Conservation (phyloP, 2,797 vertebrate genomes). For the Echeneis naucrates region DNA sequence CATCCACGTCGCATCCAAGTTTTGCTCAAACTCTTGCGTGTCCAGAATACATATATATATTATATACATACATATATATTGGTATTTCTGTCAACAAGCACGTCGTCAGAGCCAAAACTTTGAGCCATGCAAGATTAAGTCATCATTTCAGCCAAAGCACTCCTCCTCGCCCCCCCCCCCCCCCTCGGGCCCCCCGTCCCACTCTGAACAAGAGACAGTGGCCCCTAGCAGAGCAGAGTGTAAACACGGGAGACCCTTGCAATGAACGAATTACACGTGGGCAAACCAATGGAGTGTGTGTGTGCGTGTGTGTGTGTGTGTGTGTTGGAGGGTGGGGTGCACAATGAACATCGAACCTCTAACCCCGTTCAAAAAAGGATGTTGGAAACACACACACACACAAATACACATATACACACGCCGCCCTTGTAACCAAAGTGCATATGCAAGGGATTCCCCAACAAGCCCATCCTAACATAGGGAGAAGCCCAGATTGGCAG, state of each 20-base stretch:
- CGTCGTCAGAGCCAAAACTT: slow-evolving; percentile 60
- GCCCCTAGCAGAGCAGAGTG: slow-evolving; percentile 59
- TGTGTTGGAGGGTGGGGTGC: slow-evolving; percentile 46
- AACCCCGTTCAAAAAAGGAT: slow-evolving; percentile 2
- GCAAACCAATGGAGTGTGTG: slow-evolving; percentile 72
- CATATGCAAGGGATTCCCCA: slow-evolving; percentile 64
- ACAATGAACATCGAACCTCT: slow-evolving; percentile 37
- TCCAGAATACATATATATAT: slow-evolving; percentile 3
- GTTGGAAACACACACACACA: slow-evolving; percentile 16
- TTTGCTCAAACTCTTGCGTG: slow-evolving; percentile 55
- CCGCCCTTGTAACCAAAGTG: slow-evolving; percentile 51
- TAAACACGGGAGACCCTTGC: slow-evolving; percentile 77
- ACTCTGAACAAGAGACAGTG: slow-evolving; percentile 52
- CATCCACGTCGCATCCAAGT: slow-evolving; percentile 64
- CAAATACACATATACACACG: slow-evolving; percentile 13
- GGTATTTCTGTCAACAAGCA: slow-evolving; percentile 57
- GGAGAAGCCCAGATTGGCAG: slow-evolving; percentile 39
- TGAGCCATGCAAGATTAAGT: slow-evolving; percentile 58
- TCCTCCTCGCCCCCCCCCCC: neutral
- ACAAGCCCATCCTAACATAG: slow-evolving; percentile 30
- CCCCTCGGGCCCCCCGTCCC: slow-evolving; percentile 12
- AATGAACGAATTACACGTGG: slow-evolving; percentile 79
- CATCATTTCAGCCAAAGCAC: slow-evolving; percentile 32
- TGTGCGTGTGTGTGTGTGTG: slow-evolving; percentile 39
- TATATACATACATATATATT: slow-evolving; percentile 19